phyloP scores from a whole-genome alignment of 2,113 vertebrate species.

The Sorex araneus region DNA sequence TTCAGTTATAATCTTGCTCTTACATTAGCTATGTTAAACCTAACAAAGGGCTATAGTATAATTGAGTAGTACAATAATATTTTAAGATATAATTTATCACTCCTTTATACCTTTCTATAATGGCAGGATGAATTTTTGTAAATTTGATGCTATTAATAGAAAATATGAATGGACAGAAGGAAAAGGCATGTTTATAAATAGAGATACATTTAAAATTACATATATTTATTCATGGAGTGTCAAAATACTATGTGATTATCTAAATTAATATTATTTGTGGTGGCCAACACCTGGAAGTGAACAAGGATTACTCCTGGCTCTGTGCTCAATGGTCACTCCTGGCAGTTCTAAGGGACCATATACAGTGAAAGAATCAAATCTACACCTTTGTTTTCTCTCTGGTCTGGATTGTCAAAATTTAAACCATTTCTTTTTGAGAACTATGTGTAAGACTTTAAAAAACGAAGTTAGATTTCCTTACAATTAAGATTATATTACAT shows the following conservation, averaged over 20 bases:
- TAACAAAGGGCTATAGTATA: constrained; percentile 21
- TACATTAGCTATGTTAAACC: constrained; percentile 1
- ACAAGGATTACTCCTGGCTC: too few species aligned
- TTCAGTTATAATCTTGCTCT: constrained; percentile 34
- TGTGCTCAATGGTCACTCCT: too few species aligned
- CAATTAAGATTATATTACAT: constrained; percentile 17
- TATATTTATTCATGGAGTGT: background rate
- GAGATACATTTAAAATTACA: constrained; percentile 24
- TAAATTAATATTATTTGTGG: background rate
- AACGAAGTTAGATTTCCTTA: constrained; percentile 25
- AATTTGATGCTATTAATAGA: background rate
- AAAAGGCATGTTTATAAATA: constrained; percentile 18
- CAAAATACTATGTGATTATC: background rate
- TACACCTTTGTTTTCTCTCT: too few species aligned
- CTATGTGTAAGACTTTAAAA: background rate
- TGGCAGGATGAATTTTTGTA: background rate
- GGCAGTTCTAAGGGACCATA: too few species aligned
- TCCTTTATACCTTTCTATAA: constrained; percentile 10
- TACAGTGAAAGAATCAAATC: too few species aligned
- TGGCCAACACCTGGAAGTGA: too few species aligned
- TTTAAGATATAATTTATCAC: constrained; percentile 21
- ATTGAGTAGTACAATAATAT: constrained; percentile 48
- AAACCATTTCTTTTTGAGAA: constrained; percentile 3
- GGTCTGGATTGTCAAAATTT: too few species aligned
- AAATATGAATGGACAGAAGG: constrained; percentile 37